Evolutionary conservation across 1,140 invertebrate species (phyloP), one percentile per base, ranked within the genome.

Genomic region (Anastrepha obliqua): DNA sequence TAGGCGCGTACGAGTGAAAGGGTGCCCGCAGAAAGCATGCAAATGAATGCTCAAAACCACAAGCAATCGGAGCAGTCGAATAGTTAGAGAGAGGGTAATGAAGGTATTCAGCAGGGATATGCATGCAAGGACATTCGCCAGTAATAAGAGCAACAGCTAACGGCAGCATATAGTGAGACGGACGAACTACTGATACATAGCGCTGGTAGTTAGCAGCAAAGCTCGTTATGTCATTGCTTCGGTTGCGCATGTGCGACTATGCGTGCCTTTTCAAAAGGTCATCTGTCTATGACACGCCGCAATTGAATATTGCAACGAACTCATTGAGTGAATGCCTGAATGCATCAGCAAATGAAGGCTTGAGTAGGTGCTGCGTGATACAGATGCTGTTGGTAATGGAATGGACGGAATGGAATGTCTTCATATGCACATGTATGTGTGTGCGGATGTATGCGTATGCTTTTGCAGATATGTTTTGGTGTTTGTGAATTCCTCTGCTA

Each of bases 241-340:
- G 47, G 74, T 47, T 29, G 44, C 42, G 17, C 4, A 62, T 47
- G 39, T 74, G 17, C 42, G 74, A 5, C 13, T 81, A 81, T 81
- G 47, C 20, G 74, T 81, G 51, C 9, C 74, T 47, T 81, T 58
- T 81, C 17, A 81, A 81, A 81, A 81, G 74, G 74, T 81, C 74
- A 81, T 81, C 74, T 81, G 74, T 81, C 74, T 81, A 55, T 29
- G 74, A 81, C 74, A 81, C 47, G 47, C 42, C 74, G 74, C 74
- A 81, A 81, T 81, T 81, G 74, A 81, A 81, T 74, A 81, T 81
- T 81, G 74, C 74, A 81, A 55, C 44, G 74, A 81, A 58, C 74
- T n/a, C 44, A 81, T 81, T 81, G 74, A 55, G 17, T 81, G 74
- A 81, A 55, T 81, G 74, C 74, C 51, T 81, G 74, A 81, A 81